Conservation (phyloP, 2,888 invertebrate species). For the Synanthedon vespiformis region DNA sequence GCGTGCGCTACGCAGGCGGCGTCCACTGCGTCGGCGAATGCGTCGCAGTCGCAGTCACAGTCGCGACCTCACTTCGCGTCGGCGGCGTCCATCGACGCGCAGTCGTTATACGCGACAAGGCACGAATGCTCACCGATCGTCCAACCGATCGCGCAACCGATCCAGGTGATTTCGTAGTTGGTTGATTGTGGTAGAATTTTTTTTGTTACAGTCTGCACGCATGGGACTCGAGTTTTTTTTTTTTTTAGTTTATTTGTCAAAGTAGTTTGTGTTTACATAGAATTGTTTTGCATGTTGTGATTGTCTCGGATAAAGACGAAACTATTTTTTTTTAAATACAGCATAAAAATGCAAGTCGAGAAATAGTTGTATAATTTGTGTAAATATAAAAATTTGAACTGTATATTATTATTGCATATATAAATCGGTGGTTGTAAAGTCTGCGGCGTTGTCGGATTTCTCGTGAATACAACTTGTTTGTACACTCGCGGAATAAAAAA, state of each 20-base stretch:
- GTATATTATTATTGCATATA: too few relatives aligned
- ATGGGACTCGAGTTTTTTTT: slow-evolving; percentile 12
- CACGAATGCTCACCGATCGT: slow-evolving; percentile 35
- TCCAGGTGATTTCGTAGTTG: slow-evolving; percentile 7
- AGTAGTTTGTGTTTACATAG: not conserved
- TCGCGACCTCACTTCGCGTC: slow-evolving; percentile 25
- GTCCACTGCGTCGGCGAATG: slow-evolving; percentile 14
- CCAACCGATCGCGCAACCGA: slow-evolving; percentile 15
- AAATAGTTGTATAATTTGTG: too few relatives aligned
- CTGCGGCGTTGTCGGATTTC: too few relatives aligned
- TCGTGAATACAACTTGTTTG: too few relatives aligned
- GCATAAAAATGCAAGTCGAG: too few relatives aligned
- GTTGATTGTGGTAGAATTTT: slow-evolving; percentile 1
- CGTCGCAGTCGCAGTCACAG: not conserved
- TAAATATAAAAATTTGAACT: too few relatives aligned
- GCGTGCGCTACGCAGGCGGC: slow-evolving; percentile 18
- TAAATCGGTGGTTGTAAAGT: too few relatives aligned
- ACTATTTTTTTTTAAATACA: too few relatives aligned
- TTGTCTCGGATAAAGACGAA: too few relatives aligned
- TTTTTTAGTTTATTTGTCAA: slow-evolving; percentile 8
- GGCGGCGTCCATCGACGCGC: slow-evolving; percentile 26
- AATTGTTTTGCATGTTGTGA: not conserved
- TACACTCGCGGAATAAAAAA: too few relatives aligned
- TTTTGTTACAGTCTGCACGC: slow-evolving; percentile 5
- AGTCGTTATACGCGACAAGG: slow-evolving; percentile 29